Evolutionary conservation across 2,113 vertebrate species (phyloP).

Genomic region (Apistogramma diplotaenia): DNA sequence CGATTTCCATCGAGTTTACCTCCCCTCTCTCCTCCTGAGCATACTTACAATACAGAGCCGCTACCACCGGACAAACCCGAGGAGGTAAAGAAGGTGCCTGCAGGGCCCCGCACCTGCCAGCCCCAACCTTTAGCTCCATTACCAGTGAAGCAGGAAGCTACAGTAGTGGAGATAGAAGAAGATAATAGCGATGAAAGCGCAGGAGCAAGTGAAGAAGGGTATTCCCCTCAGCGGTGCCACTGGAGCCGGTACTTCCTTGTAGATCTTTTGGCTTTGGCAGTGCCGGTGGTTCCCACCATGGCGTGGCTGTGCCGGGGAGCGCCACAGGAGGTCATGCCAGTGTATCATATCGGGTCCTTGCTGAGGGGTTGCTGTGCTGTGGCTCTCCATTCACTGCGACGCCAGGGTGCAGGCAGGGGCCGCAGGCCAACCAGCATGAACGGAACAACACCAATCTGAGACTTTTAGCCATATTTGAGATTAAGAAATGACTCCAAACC

Average conservation of each 20-base stretch:
- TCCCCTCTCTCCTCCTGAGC: conserved; percentile 2
- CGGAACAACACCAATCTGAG: conserved; percentile 59
- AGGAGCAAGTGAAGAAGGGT: conserved; percentile 20
- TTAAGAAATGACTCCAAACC: conserved; percentile 13
- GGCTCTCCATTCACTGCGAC: conserved; percentile 90
- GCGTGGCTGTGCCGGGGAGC: conserved; percentile 93
- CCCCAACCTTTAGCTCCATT: conserved; percentile 53
- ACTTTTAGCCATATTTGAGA: neutral
- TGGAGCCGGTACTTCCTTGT: conserved; percentile 96
- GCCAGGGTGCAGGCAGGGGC: conserved; percentile 68
- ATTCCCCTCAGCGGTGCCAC: conserved; percentile 75
- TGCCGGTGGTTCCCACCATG: conserved; percentile 90
- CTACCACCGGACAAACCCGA: conserved; percentile 9
- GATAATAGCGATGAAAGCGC: conserved; percentile 18
- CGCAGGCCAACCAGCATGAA: conserved; percentile 64
- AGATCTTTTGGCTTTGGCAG: conserved; percentile 89
- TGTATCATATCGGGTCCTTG: conserved; percentile 93
- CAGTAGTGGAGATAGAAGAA: conserved; percentile 32
- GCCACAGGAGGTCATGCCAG: conserved; percentile 81
- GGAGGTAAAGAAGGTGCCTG: neutral
- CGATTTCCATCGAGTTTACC: conserved; percentile 43
- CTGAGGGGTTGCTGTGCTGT: conserved; percentile 94
- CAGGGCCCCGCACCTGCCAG: conserved; percentile 65
- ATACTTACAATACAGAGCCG: conserved; percentile 11
- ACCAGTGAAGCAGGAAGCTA: conserved; percentile 35